Evolutionary conservation across 2,113 vertebrate genomes (phyloP).

Genomic region (Pheucticus melanocephalus): DNA sequence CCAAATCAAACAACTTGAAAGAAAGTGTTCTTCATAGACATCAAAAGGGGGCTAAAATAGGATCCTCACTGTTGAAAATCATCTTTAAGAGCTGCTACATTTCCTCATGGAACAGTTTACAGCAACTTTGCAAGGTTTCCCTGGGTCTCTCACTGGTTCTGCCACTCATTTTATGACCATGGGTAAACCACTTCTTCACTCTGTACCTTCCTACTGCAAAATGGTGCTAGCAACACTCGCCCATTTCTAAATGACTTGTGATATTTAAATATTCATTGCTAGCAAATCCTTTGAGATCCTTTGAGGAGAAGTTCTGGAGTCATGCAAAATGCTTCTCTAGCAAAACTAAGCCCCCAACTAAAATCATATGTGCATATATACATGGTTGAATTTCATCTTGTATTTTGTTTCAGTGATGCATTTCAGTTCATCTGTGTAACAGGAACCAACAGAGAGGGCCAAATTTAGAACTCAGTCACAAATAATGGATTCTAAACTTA

Average conservation of each 20-base stretch:
- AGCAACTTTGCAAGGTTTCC: neutral
- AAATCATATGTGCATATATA: slow-evolving; percentile 4
- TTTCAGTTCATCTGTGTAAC: slow-evolving; percentile 46
- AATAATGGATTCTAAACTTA: slow-evolving; percentile 62
- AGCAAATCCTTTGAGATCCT: slow-evolving; percentile 59
- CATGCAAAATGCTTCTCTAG: slow-evolving; percentile 24
- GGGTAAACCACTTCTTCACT: neutral
- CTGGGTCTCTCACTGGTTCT: neutral
- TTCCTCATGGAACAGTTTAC: neutral
- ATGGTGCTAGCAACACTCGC: neutral
- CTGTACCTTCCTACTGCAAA: neutral
- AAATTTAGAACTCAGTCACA: slow-evolving; percentile 54
- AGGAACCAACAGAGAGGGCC: slow-evolving; percentile 31
- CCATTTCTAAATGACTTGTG: neutral
- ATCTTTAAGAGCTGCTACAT: neutral
- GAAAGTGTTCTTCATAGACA: neutral
- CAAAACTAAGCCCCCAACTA: slow-evolving; percentile 10
- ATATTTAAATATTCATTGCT: slow-evolving; percentile 48
- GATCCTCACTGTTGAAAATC: neutral
- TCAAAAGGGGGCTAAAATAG: neutral
- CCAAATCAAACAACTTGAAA: neutral
- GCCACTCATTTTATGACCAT: neutral
- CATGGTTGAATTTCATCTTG: slow-evolving; percentile 16
- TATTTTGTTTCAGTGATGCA: slow-evolving; percentile 46
- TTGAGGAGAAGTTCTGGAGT: slow-evolving; percentile 37